Conservation (phyloP, 2,888 invertebrate species). For the Ganaspis brasiliensis region DNA sequence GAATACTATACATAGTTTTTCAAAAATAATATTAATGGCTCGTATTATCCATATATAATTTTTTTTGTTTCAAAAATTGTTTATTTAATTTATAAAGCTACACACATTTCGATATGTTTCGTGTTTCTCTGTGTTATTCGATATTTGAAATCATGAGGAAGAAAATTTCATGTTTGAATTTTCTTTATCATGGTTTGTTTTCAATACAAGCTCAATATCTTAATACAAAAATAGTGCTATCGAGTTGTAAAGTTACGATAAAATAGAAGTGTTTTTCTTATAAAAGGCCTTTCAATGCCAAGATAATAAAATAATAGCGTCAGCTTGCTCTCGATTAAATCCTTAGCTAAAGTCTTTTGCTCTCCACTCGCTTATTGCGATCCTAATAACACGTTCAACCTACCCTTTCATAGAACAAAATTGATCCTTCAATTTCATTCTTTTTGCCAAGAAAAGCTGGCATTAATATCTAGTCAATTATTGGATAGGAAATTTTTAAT, state of each 20-base stretch:
- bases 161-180: too few relatives aligned
- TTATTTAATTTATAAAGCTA: too few relatives aligned
- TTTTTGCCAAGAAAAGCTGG: neutral
- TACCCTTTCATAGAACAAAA: constrained; percentile 26
- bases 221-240: neutral
- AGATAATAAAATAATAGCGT: constrained; percentile 36
- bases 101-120: too few relatives aligned
- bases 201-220: too few relatives aligned
- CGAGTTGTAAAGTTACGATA: neutral
- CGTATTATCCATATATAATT: too few relatives aligned
- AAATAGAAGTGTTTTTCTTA: constrained; percentile 18
- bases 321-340: constrained; percentile 44
- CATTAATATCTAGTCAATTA: constrained; percentile 16
- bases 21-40: too few relatives aligned
- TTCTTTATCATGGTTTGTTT: too few relatives aligned
- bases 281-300: constrained; percentile 22
- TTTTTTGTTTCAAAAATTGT: too few relatives aligned
- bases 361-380: constrained; percentile 36
- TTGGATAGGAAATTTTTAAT: too few relatives aligned
- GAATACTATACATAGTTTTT: too few relatives aligned
- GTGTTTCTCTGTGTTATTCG: too few relatives aligned
- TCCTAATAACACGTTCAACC: constrained; percentile 37
- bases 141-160: too few relatives aligned
- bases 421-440: constrained; percentile 34
- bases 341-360: constrained; percentile 29